phyloP scores from a whole-genome alignment of 2,797 vertebrate genomes.

The Taeniopygia guttata region DNA sequence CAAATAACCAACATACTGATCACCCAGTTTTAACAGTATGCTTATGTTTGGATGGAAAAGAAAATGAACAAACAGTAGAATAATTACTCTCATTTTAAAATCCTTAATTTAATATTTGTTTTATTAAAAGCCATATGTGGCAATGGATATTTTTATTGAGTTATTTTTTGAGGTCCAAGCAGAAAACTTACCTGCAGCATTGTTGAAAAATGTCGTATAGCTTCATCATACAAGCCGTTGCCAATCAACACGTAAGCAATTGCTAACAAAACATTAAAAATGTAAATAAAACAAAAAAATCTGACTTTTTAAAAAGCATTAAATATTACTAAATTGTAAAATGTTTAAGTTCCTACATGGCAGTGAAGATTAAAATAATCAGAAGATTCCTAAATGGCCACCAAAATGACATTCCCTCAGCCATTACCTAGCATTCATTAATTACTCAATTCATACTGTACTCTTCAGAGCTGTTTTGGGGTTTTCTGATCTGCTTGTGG shows the following conservation, averaged over 20 bases:
- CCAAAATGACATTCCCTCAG: not conserved
- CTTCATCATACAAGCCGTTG: slow-evolving; percentile 93
- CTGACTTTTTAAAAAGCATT: not conserved
- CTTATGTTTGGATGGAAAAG: not conserved
- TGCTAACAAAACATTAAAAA: slow-evolving; percentile 75
- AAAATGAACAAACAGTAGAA: not conserved
- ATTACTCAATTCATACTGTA: not conserved
- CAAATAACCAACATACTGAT: not conserved
- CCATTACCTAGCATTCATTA: not conserved
- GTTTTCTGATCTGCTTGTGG: not conserved
- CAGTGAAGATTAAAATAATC: not conserved
- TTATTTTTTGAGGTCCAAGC: not conserved
- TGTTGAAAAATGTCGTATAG: slow-evolving; percentile 94
- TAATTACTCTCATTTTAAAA: not conserved
- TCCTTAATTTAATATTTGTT: not conserved
- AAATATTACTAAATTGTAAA: not conserved
- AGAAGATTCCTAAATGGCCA: not conserved
- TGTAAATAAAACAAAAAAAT: not conserved
- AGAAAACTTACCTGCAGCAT: slow-evolving; percentile 87
- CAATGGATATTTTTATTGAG: not conserved
- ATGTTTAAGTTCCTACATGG: not conserved
- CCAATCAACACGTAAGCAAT: slow-evolving; percentile 95
- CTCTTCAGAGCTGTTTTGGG: not conserved
- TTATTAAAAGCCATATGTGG: not conserved
- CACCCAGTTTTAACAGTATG: not conserved